Base-by-base conservation (phyloP, 2,797 vertebrate species). In the Etheostoma perlongum region DNA sequence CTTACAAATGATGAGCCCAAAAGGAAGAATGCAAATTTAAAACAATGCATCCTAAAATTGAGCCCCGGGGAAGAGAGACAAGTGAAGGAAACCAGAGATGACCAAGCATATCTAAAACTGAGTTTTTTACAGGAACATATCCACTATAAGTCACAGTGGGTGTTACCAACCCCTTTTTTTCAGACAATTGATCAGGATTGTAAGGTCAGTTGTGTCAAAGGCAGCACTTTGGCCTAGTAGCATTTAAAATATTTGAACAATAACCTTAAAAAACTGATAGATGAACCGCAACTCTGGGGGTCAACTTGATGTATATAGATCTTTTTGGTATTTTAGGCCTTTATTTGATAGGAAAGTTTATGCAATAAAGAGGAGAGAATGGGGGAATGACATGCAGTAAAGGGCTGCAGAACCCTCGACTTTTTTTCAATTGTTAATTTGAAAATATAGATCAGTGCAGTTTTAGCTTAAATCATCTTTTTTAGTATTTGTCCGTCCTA, bases 11-110 rank as follows among this genome's bases (percentile, higher is more conserved):
- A 74, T 47, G 2, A 65, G 19, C 67, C 68, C 79, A 48, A 15
- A 70, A 81, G 72, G 23, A 68, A 59, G 36, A 72, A 76, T 76
- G 47, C 51, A 70, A 81, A 76, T 78, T 36, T 42, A 63, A 82
- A 70, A 81, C 49, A 70, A 67, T 72, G 46, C 10, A 16, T 69
- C 46, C 21, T 70, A 62, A 76, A 73, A 55, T 14, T 0, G 1
- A 68, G 33, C 59, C 15, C 12, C 2, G 3, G 55, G 67, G 53
- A 75, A 30, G 25, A n/a, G 40, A 71, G 64, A 54, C 27, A 21
- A 65, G 55, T 4, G 14, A 66, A 59, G 21, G 36, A 30, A 83
- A 57, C 30, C 68, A 42, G 51, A 54, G 27, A 70, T 62, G 63
- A 67, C 44, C 30, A 71, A 61, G 6, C 27, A 15, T 57, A 55